Conservation (phyloP, 2,888 invertebrate species). For the Eupeodes latifasciatus region DNA sequence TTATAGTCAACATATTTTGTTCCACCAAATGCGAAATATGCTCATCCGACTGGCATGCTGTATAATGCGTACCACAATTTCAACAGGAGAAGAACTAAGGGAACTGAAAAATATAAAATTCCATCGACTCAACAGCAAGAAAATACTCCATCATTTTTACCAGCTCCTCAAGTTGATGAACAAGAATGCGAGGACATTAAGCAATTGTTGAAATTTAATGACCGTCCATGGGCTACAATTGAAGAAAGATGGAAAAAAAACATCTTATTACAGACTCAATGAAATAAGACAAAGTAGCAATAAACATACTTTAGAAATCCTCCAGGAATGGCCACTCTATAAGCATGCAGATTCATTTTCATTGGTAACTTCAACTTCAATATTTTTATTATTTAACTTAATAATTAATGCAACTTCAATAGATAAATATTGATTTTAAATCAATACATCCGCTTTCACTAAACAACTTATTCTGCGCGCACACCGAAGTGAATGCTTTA, state of each 20-base stretch:
- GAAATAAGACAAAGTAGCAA: conserved; percentile 13
- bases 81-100: conserved; percentile 15
- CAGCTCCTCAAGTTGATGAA: background rate
- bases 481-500: too few relatives aligned
- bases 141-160: background rate
- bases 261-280: background rate
- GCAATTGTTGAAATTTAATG: conserved; percentile 29
- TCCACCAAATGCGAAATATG: background rate
- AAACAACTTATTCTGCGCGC: too few relatives aligned
- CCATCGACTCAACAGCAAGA: conserved; percentile 6
- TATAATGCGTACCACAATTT: conserved; percentile 36
- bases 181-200: background rate
- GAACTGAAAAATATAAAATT: conserved; percentile 16
- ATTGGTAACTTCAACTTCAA: background rate
- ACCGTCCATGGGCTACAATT: conserved; percentile 28
- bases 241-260: conserved; percentile 34
- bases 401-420: too few relatives aligned
- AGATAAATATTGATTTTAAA: too few relatives aligned
- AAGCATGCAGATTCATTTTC: conserved; percentile 37
- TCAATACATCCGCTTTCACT: too few relatives aligned
- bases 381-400: too few relatives aligned
- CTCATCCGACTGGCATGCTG: conserved; percentile 32
- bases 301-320: conserved; percentile 8
- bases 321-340: conserved; percentile 40
- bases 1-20: too few relatives aligned